Percentiles rank a stretch among this genome's conserved stretches.
Evolutionary conservation across 1,140 invertebrate genomes (phyloP).

Genomic region (Cydia fagiglandana): DNA sequence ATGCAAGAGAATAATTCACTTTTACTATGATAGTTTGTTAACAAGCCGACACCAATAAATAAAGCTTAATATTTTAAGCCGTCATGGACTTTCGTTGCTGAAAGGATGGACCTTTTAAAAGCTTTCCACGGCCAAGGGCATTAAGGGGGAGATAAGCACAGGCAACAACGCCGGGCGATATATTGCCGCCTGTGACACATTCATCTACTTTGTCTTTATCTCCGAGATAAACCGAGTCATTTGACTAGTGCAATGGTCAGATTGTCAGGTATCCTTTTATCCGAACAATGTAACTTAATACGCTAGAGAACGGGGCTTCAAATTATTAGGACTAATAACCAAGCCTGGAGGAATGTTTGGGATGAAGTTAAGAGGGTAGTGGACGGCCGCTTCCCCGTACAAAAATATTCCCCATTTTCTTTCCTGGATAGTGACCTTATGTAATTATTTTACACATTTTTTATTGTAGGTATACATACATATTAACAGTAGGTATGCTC

Average conservation of each 20-base stretch:
- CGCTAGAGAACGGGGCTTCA: neutral
- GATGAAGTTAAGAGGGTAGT: neutral
- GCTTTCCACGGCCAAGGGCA: constrained; percentile 61
- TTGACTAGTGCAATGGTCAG: constrained; percentile 53
- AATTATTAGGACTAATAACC: neutral
- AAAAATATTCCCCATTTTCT: too few species aligned
- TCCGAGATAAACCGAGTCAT: constrained; percentile 59
- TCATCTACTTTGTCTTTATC: constrained; percentile 67
- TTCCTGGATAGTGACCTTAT: too few species aligned
- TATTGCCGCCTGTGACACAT: constrained; percentile 63
- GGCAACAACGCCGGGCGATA: constrained; percentile 56
- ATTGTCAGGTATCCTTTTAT: constrained; percentile 26
- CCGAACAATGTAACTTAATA: constrained; percentile 25
- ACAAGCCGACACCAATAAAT: constrained; percentile 35
- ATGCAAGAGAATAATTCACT: neutral
- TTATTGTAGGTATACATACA: too few species aligned
- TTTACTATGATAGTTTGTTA: constrained; percentile 29
- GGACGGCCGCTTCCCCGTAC: too few species aligned
- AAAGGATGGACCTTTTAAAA: constrained; percentile 68
- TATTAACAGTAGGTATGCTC: too few species aligned
- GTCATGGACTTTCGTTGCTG: constrained; percentile 58
- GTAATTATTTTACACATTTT: too few species aligned
- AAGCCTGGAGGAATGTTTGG: neutral
- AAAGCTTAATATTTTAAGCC: constrained; percentile 38
- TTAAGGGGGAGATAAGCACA: constrained; percentile 64